Evolutionary conservation across 2,113 vertebrate genomes (phyloP).

Genomic region (Micromys minutus): DNA sequence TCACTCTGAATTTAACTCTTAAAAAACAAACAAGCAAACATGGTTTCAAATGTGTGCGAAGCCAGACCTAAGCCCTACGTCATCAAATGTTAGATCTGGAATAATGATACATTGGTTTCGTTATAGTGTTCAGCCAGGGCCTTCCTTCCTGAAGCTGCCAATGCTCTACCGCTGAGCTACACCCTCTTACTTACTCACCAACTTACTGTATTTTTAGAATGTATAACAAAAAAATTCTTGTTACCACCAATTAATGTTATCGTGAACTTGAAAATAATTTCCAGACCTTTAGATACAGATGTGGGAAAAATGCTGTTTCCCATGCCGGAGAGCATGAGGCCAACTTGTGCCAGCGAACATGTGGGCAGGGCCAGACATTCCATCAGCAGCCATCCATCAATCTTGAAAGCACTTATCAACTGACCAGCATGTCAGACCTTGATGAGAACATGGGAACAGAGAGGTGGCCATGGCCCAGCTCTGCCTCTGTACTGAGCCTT

Average conservation of each 20-base stretch:
- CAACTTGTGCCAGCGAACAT: background rate
- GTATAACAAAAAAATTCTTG: background rate
- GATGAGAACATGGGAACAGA: conserved; percentile 46
- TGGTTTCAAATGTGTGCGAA: background rate
- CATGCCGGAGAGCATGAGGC: conserved; percentile 49
- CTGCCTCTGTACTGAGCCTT: background rate
- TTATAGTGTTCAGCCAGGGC: background rate
- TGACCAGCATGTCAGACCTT: conserved; percentile 50
- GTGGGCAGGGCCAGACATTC: conserved; percentile 54
- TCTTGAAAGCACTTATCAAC: conserved; percentile 67
- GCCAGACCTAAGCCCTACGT: conserved; percentile 23
- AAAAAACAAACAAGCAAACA: background rate
- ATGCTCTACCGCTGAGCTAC: background rate
- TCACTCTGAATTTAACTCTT: conserved; percentile 29
- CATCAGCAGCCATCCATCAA: conserved; percentile 52
- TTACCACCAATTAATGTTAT: conserved; percentile 23
- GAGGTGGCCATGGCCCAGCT: background rate
- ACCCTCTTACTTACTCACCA: background rate
- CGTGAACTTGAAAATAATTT: conserved; percentile 52
- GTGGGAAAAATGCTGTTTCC: conserved; percentile 57
- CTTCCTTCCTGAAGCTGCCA: background rate
- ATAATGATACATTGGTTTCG: background rate
- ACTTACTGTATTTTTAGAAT: conserved; percentile 13
- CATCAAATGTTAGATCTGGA: background rate
- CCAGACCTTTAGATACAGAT: conserved; percentile 56